A percentile compares a stretch with the other conserved stretches of the same genome.
Conservation (phyloP, 2,113 vertebrate genomes). For the Notarius lentiginosus region DNA sequence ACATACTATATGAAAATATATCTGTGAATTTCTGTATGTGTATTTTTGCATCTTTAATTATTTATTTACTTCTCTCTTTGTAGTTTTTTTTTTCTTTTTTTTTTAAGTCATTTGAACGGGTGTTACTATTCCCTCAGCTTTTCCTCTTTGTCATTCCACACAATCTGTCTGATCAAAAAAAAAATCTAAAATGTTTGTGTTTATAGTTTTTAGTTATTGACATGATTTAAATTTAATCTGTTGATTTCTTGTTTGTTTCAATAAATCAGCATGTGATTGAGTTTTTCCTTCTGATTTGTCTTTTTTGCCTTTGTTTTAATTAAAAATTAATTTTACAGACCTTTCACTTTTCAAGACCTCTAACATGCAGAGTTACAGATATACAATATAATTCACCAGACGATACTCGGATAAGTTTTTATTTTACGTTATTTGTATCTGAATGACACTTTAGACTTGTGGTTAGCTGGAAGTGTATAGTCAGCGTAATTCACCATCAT, state of each 20-base stretch:
- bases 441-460: neutral
- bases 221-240: neutral
- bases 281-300: conserved; percentile 5
- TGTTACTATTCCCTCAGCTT: neutral
- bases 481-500: neutral
- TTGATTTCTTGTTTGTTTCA: conserved; percentile 9
- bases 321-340: neutral
- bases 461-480: neutral
- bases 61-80: neutral
- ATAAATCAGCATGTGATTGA: conserved; percentile 38
- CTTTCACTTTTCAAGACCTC: neutral
- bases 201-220: neutral
- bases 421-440: neutral
- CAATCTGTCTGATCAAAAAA: neutral
- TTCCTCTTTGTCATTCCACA: neutral
- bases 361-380: neutral
- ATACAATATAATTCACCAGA: neutral
- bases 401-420: neutral
- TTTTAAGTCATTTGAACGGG: neutral
- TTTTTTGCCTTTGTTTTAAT: neutral
- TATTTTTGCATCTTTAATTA: neutral
- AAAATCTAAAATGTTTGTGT: neutral
- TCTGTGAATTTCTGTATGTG: neutral
- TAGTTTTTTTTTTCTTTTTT: neutral
- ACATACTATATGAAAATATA: neutral